Evolutionary conservation across 1,140 invertebrate species (phyloP).

Genomic region (Olivierus martensii): DNA sequence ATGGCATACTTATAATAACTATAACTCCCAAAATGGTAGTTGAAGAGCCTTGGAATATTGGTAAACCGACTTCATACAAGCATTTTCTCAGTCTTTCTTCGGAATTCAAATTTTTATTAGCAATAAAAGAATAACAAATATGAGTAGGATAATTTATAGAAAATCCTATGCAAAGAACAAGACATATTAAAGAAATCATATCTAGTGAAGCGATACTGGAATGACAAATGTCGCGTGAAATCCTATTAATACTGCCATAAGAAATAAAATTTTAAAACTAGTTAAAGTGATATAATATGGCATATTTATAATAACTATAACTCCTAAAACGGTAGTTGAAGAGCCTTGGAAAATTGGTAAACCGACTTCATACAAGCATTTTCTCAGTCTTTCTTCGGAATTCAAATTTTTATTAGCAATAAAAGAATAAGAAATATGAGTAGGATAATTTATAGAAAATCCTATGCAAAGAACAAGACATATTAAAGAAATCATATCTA

Average conservation of each 20-base stretch:
- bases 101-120: too few species aligned
- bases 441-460: conserved; percentile 92
- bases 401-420: background rate
- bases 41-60: too few species aligned
- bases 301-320: background rate
- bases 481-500: conserved; percentile 96
- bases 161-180: too few species aligned
- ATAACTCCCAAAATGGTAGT: too few species aligned
- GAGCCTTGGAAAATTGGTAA: background rate
- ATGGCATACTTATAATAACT: too few species aligned
- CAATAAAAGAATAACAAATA: too few species aligned
- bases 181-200: too few species aligned
- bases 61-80: too few species aligned
- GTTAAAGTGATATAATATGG: conserved; percentile 27
- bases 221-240: too few species aligned
- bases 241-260: background rate
- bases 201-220: too few species aligned
- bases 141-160: too few species aligned
- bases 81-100: too few species aligned
- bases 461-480: conserved; percentile 97
- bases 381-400: background rate
- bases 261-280: background rate
- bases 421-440: conserved; percentile 81
- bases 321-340: background rate
- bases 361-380: background rate